A percentile compares a stretch with the other conserved stretches of the same genome.
Conservation (phyloP, 2,113 vertebrate species). For the Hippopotamus amphibius region DNA sequence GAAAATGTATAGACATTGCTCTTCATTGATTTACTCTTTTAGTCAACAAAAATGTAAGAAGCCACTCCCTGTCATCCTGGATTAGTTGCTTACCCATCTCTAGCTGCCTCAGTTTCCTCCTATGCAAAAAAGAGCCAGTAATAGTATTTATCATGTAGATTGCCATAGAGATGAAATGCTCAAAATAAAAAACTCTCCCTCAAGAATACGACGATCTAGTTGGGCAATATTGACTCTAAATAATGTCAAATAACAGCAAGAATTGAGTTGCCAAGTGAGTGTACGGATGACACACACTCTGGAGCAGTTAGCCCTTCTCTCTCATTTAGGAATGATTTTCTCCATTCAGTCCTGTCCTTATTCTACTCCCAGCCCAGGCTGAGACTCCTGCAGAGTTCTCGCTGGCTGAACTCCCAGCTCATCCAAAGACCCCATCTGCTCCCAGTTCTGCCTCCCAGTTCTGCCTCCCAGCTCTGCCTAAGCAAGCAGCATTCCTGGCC, state of each 20-base stretch:
- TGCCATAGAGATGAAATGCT: background rate
- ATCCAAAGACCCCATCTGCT: background rate
- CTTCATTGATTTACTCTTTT: constrained; percentile 17
- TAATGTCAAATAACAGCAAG: background rate
- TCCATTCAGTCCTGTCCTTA: background rate
- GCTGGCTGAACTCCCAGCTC: background rate
- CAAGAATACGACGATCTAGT: background rate
- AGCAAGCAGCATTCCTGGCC: background rate
- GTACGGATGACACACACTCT: background rate
- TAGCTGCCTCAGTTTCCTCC: constrained; percentile 28
- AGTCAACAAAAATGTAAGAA: constrained; percentile 34
- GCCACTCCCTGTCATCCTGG: background rate
- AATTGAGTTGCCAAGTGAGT: background rate
- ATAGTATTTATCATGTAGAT: background rate
- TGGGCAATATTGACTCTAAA: background rate
- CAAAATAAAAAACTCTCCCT: constrained; percentile 8
- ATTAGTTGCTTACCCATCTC: constrained; percentile 1
- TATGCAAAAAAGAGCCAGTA: constrained; percentile 7
- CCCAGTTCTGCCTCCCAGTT: background rate
- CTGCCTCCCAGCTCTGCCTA: background rate
- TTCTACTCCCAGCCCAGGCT: background rate
- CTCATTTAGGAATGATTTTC: background rate
- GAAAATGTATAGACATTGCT: background rate
- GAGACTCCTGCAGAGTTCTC: background rate
- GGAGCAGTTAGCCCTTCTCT: background rate